These are phyloP conservation scores for Lophius americanus DNA, from an alignment of 2,797 vertebrate species.

Conservation along the genomic window DNA sequence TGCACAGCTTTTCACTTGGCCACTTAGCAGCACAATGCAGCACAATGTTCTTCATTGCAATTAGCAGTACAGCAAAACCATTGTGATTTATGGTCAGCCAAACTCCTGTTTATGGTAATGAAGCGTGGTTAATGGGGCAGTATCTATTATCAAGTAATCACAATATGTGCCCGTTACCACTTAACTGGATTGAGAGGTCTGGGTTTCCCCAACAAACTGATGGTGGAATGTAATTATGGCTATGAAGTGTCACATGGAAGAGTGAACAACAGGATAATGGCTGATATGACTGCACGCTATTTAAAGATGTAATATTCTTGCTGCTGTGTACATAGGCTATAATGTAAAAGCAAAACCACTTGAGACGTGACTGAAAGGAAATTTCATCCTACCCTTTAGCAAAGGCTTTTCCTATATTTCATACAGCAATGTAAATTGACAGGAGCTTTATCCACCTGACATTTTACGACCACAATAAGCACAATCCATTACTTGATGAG, in stretches of 20 bases:
- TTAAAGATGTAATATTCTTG: slow-evolving; percentile 35
- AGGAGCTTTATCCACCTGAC: not conserved
- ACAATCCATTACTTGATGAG: slow-evolving; percentile 24
- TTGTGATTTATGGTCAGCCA: slow-evolving; percentile 62
- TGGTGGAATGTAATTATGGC: slow-evolving; percentile 62
- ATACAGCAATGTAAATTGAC: slow-evolving; percentile 15
- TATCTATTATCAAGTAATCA: slow-evolving; percentile 74
- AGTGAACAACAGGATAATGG: slow-evolving; percentile 59
- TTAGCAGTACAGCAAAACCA: slow-evolving; percentile 34
- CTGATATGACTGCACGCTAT: slow-evolving; percentile 42
- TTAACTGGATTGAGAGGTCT: slow-evolving; percentile 58
- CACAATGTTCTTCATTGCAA: slow-evolving; percentile 34
- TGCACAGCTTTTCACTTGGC: not conserved
- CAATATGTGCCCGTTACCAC: slow-evolving; percentile 66
- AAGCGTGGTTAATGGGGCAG: slow-evolving; percentile 63
- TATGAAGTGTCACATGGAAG: slow-evolving; percentile 55
- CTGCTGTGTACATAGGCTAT: not conserved
- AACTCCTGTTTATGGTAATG: slow-evolving; percentile 66
- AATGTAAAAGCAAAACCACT: slow-evolving; percentile 12
- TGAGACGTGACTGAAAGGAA: slow-evolving; percentile 12
- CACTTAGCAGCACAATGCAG: not conserved
- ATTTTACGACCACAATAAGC: not conserved
- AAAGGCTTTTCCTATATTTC: slow-evolving; percentile 19
- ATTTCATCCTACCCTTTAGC: slow-evolving; percentile 9
- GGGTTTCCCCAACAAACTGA: slow-evolving; percentile 52